These are phyloP conservation scores for Drosophila yakuba DNA, from an alignment of 1,140 invertebrate genomes.

Conservation along the genomic window DNA sequence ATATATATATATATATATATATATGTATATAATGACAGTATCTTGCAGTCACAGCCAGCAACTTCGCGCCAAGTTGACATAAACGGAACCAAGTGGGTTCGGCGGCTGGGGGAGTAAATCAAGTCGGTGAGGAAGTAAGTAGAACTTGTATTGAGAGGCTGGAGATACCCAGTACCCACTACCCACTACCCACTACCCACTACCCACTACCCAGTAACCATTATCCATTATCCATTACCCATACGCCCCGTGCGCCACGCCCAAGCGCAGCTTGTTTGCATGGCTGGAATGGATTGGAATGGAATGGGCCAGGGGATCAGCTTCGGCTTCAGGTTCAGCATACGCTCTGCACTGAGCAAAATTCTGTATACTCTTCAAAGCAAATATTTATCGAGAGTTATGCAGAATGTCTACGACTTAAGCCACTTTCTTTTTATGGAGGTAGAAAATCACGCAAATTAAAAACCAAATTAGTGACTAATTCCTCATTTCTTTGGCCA, in stretches of 20 bases:
- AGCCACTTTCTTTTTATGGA: too few relatives aligned
- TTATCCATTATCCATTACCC: not conserved
- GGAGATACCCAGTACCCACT: slow-evolving; percentile 2
- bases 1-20: not conserved
- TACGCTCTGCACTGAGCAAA: not conserved
- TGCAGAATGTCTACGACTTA: too few relatives aligned
- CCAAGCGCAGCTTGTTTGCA: slow-evolving; percentile 35
- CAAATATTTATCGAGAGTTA: too few relatives aligned
- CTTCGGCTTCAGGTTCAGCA: slow-evolving; percentile 22
- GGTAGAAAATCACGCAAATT: not conserved
- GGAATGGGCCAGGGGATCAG: slow-evolving; percentile 23
- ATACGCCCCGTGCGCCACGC: not conserved
- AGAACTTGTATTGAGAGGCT: slow-evolving; percentile 27
- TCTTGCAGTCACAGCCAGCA: slow-evolving; percentile 69
- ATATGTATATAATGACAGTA: slow-evolving; percentile 59
- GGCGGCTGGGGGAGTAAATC: slow-evolving; percentile 33
- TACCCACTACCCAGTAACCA: too few relatives aligned
- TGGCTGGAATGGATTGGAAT: slow-evolving; percentile 17
- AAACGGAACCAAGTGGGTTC: slow-evolving; percentile 10
- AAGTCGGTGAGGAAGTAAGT: slow-evolving; percentile 21
- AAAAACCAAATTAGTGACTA: not conserved
- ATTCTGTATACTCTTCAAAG: not conserved
- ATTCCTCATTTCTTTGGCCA: not conserved
- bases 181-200: not conserved
- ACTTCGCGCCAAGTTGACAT: slow-evolving; percentile 70